Evolutionary conservation across 2,888 invertebrate species (phyloP), one percentile per base, ranked within the genome.

Genomic region (Drosophila koepferae): DNA sequence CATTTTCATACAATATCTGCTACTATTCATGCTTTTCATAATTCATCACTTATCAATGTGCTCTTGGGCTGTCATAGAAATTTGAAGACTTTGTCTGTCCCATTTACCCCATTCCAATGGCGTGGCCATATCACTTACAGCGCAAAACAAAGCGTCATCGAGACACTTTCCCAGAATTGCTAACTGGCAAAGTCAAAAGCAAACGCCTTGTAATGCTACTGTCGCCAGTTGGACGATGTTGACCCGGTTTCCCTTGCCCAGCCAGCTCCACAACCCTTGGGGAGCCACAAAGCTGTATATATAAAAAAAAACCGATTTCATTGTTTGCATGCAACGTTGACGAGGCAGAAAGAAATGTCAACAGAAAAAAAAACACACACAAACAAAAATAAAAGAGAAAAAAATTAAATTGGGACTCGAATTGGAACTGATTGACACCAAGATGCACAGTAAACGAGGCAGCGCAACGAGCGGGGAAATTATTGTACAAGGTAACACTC

Each of bases 321-420:
- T 84, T 78, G 82, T 86, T 84, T 85, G 82, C 81, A 84, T 86
- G 86, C 86, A 80, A 85, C 76, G 70, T 85, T 82, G 87, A 85
- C 78, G 76, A 74, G 80, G 74, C 78, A 74, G 76, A 76, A 76
- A 83, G 66, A 86, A 83, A 77, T 76, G 82, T 86, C 86, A 84
- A 86, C 80, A 86, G 46, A 62, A 61, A 59, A 63, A 40, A 46
- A 46, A 46, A 46, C 12, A 84, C 14, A 84, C 40, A 8, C 41
- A 41, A 41, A 86, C 73, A 79, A 48, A 60, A 59, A 58, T 67
- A 56, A 49, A 41, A 46, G 34, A 61, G 63, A 59, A 56, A 69
- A 59, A 40, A n/a, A 16, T 63, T 9, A 18, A 34, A 59, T 54
- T 49, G 59, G 55, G 53, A 72, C 59, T 77, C 59, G 44, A 77